These are phyloP conservation scores for Aeoliscus strigatus DNA, from an alignment of 2,797 vertebrate species.

Conservation along the genomic window DNA sequence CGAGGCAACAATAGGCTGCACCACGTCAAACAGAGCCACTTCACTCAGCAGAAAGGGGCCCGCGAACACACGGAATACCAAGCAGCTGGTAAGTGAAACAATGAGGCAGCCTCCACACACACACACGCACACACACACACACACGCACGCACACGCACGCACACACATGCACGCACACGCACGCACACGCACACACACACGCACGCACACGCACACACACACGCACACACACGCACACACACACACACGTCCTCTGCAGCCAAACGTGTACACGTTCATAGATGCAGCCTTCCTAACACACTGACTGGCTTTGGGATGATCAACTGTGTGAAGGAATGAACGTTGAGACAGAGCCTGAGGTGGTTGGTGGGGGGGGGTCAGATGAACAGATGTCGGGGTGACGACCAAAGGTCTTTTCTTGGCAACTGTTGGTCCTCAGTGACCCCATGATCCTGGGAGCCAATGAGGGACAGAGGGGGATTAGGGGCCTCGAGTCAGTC, in stretches of 20 bases:
- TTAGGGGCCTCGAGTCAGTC: slow-evolving; percentile 72
- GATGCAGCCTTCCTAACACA: no score
- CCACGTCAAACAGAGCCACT: slow-evolving; percentile 77
- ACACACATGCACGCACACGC: no score
- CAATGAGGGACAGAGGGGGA: slow-evolving; percentile 58
- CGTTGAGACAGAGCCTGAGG: slow-evolving; percentile 56
- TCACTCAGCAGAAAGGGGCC: slow-evolving; percentile 75
- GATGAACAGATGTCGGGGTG: slow-evolving; percentile 80
- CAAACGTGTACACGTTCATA: no score
- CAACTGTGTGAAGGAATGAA: slow-evolving; percentile 51
- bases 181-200: no score
- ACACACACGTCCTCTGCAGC: no score
- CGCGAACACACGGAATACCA: slow-evolving; percentile 76
- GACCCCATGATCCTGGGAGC: slow-evolving; percentile 75
- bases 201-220: no score
- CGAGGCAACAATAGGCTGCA: slow-evolving; percentile 74
- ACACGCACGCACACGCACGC: no score
- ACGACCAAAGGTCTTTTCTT: slow-evolving; percentile 70
- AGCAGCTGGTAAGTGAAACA: slow-evolving; percentile 78
- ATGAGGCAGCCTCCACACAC: slow-evolving; percentile 57
- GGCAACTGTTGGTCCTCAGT: slow-evolving; percentile 74
- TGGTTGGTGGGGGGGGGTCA: slow-evolving; percentile 55
- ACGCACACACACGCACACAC: no score
- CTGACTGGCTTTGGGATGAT: no score
- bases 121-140: slow-evolving; percentile 54